These are phyloP conservation scores for Mactromeris polynyma DNA, from an alignment of 2,888 invertebrate species.

Conservation along the genomic window DNA sequence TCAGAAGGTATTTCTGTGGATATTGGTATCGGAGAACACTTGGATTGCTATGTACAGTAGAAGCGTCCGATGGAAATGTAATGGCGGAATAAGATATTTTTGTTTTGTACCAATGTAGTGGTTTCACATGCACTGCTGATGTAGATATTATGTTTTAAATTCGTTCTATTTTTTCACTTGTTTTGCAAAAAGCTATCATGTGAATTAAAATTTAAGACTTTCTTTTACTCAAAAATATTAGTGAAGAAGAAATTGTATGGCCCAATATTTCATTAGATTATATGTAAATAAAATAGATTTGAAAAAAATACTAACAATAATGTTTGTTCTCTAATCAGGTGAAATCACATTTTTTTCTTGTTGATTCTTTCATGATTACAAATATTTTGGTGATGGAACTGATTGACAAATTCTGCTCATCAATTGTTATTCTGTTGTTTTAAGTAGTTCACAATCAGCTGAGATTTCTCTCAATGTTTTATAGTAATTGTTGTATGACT, in stretches of 20 bases:
- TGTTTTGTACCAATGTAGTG: neutral
- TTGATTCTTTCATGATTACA: neutral
- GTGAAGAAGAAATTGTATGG: neutral
- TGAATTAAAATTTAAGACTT: neutral
- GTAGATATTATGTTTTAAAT: neutral
- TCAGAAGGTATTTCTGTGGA: neutral
- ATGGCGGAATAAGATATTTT: neutral
- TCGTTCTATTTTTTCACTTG: neutral
- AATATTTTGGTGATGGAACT: neutral
- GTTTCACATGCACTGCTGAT: neutral
- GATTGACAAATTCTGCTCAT: neutral
- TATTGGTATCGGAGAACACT: neutral
- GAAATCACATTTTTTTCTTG: neutral
- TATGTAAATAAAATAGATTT: constrained; percentile 2
- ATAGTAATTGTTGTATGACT: neutral
- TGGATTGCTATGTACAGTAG: neutral
- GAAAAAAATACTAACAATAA: neutral
- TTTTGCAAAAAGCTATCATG: neutral
- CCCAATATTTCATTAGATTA: no score
- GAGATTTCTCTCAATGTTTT: neutral
- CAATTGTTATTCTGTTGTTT: neutral
- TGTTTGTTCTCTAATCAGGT: neutral
- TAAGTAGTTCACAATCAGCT: no score
- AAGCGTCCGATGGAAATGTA: no score
- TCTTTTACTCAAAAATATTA: neutral